Conservation (phyloP, 2,888 invertebrate genomes). For the Pogonocherus hispidulus region DNA sequence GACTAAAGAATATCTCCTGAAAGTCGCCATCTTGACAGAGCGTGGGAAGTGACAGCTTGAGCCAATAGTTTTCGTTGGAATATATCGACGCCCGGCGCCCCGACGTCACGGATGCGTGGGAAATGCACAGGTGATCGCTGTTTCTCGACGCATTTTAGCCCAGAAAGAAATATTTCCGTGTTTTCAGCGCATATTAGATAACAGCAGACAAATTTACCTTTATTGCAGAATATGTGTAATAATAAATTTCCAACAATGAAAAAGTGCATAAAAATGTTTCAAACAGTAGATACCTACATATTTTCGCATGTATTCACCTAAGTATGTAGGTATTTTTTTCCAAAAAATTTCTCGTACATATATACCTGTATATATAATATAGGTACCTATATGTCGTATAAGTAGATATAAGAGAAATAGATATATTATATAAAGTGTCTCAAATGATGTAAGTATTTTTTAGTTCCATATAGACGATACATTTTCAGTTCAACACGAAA, state of each 20-base stretch:
- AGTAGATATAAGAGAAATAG: no score
- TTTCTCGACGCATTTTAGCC: background rate
- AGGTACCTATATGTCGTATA: no score
- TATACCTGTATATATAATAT: no score
- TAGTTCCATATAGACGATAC: no score
- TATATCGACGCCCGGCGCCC: conserved; percentile 29
- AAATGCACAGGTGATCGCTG: conserved; percentile 19
- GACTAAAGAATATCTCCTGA: background rate
- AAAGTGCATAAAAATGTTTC: background rate
- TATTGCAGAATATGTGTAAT: no score
- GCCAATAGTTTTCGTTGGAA: conserved; percentile 19
- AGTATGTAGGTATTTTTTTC: no score
- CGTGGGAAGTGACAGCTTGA: conserved; percentile 26
- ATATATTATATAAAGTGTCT: no score
- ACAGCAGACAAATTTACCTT: no score
- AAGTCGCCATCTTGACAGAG: conserved; percentile 29
- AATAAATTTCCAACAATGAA: no score
- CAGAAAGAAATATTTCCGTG: background rate
- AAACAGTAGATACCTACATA: conserved; percentile 24
- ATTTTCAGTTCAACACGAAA: no score
- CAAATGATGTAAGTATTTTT: no score
- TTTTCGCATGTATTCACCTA: conserved; percentile 26
- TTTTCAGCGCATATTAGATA: background rate
- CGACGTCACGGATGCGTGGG: conserved; percentile 29
- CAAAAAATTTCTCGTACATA: no score